Evolutionary conservation across 2,113 vertebrate genomes (phyloP), one percentile per base, ranked within the genome.

Genomic region (Apaloderma vittatum): DNA sequence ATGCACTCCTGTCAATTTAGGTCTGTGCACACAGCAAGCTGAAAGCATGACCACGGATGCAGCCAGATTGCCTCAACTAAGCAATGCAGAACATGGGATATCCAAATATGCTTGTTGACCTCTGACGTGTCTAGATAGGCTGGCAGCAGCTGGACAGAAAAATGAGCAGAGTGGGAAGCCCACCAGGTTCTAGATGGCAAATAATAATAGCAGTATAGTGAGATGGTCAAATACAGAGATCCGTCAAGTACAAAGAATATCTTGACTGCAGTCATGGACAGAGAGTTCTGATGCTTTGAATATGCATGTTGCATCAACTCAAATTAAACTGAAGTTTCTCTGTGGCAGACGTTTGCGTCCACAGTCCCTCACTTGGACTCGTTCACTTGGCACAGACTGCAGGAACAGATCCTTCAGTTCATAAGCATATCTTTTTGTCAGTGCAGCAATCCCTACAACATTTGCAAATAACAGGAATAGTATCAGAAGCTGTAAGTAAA

Each of bases 51-150:
- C 36, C 10, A 21, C 2, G 0, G 32, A 11, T 40, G 15, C 46
- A 92, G 32, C 17, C 54, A 27, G 54, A 58, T 36, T 8, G 1
- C 15, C 43, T 24, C 55, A 57, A 0, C 0, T 11, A 46, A n/a
- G 29, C 2, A 8, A 55, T 9, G 1, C 9, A 54, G 48, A 58
- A 29, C 10, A 4, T 48, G 19, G 43, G 15, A 29, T 52, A 12
- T 9, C 17, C 48, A 71, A n/a, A 54, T n/a, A 36, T 17, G 24
- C 11, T 36, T 8, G 6, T 3, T 18, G 14, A 27, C 23, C 24
- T 21, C 48, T 49, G 22, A 46, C 5, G 7, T 59, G 29, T 54
- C 55, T 46, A 52, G 55, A 18, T 59, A 45, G 32, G 37, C 21
- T 49, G 22, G 16, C 23, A 73, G n/a, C 29, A 24, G 3, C 65